phyloP scores from a whole-genome alignment of 2,113 vertebrate species.

The Malurus melanocephalus region DNA sequence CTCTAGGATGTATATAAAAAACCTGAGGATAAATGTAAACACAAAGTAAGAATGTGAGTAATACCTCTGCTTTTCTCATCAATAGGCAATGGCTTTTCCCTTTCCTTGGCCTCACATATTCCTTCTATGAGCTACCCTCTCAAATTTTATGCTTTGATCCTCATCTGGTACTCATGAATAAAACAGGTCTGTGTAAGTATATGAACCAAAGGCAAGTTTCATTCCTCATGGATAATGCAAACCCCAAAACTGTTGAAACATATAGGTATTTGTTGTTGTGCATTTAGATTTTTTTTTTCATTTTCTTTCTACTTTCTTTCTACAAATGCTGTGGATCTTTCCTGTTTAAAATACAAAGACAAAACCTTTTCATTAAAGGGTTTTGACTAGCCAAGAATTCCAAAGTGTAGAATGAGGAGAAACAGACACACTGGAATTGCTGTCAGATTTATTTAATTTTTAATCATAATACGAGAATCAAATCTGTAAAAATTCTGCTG shows the following conservation, averaged over 20 bases:
- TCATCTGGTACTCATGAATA: conserved; percentile 19
- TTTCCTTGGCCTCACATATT: background rate
- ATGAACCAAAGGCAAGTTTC: background rate
- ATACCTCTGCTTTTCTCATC: conserved; percentile 5
- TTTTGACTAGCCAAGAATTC: background rate
- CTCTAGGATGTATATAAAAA: background rate
- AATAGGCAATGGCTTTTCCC: background rate
- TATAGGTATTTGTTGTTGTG: background rate
- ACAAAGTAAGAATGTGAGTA: background rate
- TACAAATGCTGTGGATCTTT: background rate
- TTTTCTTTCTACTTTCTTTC: background rate
- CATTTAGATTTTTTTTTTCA: accelerated
- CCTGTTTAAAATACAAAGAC: background rate
- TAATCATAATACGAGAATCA: background rate
- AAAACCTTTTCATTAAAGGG: background rate
- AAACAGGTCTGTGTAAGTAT: background rate
- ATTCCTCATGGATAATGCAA: background rate
- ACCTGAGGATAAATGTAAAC: background rate
- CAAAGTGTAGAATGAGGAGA: background rate
- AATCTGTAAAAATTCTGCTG: background rate
- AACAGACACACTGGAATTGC: background rate
- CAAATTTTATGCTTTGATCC: conserved; percentile 18
- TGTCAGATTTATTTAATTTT: background rate
- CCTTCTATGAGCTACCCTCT: background rate
- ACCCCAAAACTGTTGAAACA: background rate